Evolutionary conservation across 2,888 invertebrate species (phyloP), one percentile per base, ranked within the genome.

Genomic region (Tetragnatha montana): DNA sequence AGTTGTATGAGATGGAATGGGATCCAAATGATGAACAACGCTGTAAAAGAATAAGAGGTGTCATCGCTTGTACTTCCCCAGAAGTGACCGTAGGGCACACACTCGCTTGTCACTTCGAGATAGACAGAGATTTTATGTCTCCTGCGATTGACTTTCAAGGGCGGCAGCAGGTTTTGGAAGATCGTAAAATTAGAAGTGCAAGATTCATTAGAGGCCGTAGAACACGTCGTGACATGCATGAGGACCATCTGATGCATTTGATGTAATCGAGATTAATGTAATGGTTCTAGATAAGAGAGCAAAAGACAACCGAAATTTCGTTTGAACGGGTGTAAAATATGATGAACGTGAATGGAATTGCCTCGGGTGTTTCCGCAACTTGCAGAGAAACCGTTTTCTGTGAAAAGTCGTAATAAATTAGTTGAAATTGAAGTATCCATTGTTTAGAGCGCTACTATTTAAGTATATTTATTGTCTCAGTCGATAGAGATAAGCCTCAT

Each of bases 151-250:
- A 51, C 21, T 51, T 35, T 79, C 68, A 79, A 60, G 22, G 21
- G 35, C 19, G 3, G 60, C 21, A 68, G 60, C 79, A 79, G 79
- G 79, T 69, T 79, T 51, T 79, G 35, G 22, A 51, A 68, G 79
- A 17, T 79, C 35, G 79, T 79, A 22, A 68, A 79, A 69, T 79
- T 79, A 68, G 19, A 51, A 68, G 60, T 6, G 68, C 6, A 79
- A 79, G 79, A 68, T 79, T 69, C 79, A 79, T 79, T 69, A 69
- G 68, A 17, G 21, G n/a, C 8, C 21, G 8, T 22, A 19, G 49
- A 79, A 79, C 22, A 17, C 22, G 68, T 22, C 22, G 35, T 17
- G 79, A 79, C 35, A 21, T 19, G 51, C 49, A 51, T 49, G 50
- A 76, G 50, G 50, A 35, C 35, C 35, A 35, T 51, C n/a, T 19